Conservation (phyloP, 1,140 invertebrate species). For the Ips typographus region DNA sequence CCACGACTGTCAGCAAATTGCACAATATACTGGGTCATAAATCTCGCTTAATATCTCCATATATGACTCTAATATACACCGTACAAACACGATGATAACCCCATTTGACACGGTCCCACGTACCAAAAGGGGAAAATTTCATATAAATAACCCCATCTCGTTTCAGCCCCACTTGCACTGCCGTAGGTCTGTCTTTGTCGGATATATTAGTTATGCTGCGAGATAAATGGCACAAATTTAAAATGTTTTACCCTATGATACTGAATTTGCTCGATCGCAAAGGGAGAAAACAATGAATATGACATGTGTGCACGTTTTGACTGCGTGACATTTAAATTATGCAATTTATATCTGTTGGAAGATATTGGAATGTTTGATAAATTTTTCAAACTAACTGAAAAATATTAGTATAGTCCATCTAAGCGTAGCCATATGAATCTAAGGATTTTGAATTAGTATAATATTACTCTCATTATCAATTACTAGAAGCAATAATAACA, state of each 20-base stretch:
- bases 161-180: neutral
- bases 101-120: conserved; percentile 38
- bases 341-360: conserved; percentile 2
- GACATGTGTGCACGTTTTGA: conserved; percentile 29
- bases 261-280: conserved; percentile 31
- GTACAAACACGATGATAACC: conserved; percentile 36
- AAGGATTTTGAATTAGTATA: no score
- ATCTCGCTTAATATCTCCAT: conserved; percentile 33
- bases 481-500: no score
- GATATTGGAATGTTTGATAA: neutral
- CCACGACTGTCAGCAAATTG: neutral
- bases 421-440: no score
- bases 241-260: conserved; percentile 37
- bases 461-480: no score
- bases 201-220: conserved; percentile 32
- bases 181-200: conserved; percentile 19
- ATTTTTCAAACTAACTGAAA: no score
- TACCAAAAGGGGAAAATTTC: conserved; percentile 35
- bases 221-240: conserved; percentile 39
- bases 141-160: conserved; percentile 20
- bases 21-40: conserved; percentile 31
- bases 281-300: conserved; percentile 33
- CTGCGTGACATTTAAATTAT: neutral
- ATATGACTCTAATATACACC: conserved; percentile 35
- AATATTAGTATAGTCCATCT: no score